Evolutionary conservation across 2,888 invertebrate genomes (phyloP).

Genomic region (Lasioglossum villosulum): DNA sequence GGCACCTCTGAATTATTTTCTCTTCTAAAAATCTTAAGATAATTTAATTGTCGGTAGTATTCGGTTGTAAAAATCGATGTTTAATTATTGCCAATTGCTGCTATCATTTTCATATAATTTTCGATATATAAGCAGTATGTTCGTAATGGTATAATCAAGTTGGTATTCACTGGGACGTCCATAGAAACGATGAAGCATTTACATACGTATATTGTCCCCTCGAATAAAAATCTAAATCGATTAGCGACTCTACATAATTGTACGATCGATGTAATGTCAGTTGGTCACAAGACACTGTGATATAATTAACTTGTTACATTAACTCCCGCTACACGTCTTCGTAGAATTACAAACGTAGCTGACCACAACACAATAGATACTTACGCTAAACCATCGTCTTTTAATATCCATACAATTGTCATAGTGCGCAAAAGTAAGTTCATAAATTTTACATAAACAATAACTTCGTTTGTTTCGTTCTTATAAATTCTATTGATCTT

Average conservation of each 20-base stretch:
- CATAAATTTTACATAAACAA: neutral
- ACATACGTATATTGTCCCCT: neutral
- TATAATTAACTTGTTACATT: conserved; percentile 1
- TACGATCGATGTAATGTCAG: neutral
- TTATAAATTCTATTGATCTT: neutral
- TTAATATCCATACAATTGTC: neutral
- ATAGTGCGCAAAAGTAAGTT: neutral
- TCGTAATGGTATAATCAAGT: neutral
- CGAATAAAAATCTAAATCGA: conserved; percentile 11
- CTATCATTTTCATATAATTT: neutral
- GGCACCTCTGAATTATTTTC: neutral
- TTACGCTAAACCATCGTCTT: neutral
- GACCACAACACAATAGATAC: neutral
- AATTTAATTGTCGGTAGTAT: neutral
- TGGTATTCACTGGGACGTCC: neutral
- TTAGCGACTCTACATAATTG: neutral
- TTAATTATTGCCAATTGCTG: conserved; percentile 27
- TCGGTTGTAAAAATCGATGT: neutral
- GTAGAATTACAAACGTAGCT: neutral
- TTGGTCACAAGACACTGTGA: neutral
- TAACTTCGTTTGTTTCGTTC: neutral
- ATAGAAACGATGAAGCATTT: conserved; percentile 1
- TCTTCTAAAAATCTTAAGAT: neutral
- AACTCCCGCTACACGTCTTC: neutral
- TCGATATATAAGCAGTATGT: neutral